Conservation (phyloP, 2,888 invertebrate species). For the Microplitis manilae region DNA sequence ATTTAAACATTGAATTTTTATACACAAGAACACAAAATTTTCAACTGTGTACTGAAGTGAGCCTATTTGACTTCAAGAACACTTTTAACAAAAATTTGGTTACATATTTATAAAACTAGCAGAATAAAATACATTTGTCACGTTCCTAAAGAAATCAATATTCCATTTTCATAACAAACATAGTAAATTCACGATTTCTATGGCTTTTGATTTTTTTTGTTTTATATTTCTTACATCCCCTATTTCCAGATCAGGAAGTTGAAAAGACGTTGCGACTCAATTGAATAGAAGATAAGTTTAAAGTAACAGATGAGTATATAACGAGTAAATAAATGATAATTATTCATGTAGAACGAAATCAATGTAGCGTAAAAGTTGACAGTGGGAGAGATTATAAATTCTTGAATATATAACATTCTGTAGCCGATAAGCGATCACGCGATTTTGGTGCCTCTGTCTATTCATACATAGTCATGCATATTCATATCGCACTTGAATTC, state of each 20-base stretch:
- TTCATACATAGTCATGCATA: slow-evolving; percentile 53
- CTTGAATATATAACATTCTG: slow-evolving; percentile 54
- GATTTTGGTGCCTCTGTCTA: slow-evolving; percentile 41
- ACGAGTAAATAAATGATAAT: slow-evolving; percentile 21
- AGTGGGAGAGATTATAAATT: slow-evolving; percentile 53
- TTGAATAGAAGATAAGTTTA: neutral
- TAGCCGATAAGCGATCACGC: slow-evolving; percentile 43
- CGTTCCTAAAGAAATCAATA: no score
- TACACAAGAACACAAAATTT: no score
- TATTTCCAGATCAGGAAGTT: neutral
- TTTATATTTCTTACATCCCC: no score
- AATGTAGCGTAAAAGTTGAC: slow-evolving; percentile 24
- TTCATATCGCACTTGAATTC: slow-evolving; percentile 50
- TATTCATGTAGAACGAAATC: slow-evolving; percentile 18
- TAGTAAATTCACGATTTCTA: no score
- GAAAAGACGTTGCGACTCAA: neutral
- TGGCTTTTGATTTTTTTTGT: no score
- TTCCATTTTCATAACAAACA: no score
- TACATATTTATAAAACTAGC: no score
- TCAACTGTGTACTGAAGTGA: no score
- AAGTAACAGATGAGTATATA: neutral
- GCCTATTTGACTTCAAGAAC: no score
- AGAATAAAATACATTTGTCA: no score
- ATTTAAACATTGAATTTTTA: no score
- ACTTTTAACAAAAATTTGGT: no score